These are phyloP conservation scores for Sogatella furcifera DNA, from an alignment of 1,140 invertebrate genomes.

Conservation along the genomic window DNA sequence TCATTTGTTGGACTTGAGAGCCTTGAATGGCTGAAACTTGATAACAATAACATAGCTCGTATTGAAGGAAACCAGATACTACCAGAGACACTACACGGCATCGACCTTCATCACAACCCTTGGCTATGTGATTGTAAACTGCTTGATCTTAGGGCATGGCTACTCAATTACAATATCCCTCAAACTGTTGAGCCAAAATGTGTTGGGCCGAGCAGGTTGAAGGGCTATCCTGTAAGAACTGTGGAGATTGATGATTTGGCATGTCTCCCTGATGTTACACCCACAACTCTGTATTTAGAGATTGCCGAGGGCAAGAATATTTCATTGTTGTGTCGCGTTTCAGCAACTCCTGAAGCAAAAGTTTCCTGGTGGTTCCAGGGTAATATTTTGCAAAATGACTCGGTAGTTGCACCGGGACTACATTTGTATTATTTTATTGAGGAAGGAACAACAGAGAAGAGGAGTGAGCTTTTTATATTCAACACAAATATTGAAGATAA, in stretches of 20 bases:
- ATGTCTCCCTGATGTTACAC: slow-evolving; percentile 65
- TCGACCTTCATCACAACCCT: slow-evolving; percentile 74
- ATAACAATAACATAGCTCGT: slow-evolving; percentile 65
- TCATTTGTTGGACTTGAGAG: slow-evolving; percentile 71
- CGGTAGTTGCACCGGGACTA: slow-evolving; percentile 46
- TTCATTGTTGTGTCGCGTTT: slow-evolving; percentile 63
- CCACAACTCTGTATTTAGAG: slow-evolving; percentile 57
- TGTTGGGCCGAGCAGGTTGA: slow-evolving; percentile 51
- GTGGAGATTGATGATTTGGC: slow-evolving; percentile 64
- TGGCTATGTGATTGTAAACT: slow-evolving; percentile 82
- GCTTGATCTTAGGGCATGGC: slow-evolving; percentile 62
- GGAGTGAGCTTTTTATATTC: slow-evolving; percentile 61
- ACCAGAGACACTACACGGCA: slow-evolving; percentile 57
- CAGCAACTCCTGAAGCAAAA: slow-evolving; percentile 63
- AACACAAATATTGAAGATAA: slow-evolving; percentile 63
- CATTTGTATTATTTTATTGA: slow-evolving; percentile 55
- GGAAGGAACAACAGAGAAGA: slow-evolving; percentile 54
- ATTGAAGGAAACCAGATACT: slow-evolving; percentile 57
- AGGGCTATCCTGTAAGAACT: slow-evolving; percentile 52
- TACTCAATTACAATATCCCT: slow-evolving; percentile 58
- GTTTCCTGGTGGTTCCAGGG: slow-evolving; percentile 73
- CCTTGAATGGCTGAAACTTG: slow-evolving; percentile 72
- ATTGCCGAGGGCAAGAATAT: slow-evolving; percentile 67
- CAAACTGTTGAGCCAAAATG: slow-evolving; percentile 62
- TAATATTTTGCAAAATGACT: slow-evolving; percentile 55